Percentiles rank a stretch among this genome's conserved stretches.
Conservation (phyloP, 2,797 vertebrate genomes). For the Periophthalmus magnuspinnatus region DNA sequence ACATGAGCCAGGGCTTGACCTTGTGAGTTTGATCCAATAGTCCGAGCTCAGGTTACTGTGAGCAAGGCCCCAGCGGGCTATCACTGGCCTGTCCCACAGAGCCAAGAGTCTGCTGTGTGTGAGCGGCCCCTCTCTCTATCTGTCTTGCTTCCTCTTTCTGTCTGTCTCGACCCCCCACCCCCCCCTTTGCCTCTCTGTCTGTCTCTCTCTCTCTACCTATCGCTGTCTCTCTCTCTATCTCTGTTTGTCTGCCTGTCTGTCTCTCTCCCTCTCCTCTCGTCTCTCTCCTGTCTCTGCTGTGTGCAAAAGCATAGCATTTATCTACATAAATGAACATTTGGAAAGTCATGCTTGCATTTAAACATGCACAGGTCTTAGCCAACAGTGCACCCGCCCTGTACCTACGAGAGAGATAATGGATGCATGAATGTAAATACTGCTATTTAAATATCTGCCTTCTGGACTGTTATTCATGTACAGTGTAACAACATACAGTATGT, state of each 20-base stretch:
- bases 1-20: conserved; percentile 64
- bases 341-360: conserved; percentile 69
- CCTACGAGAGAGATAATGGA: conserved; percentile 73
- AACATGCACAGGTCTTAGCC: conserved; percentile 68
- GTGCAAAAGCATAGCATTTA: conserved; percentile 65
- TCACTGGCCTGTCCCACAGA: conserved; percentile 62
- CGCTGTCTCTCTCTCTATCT: background rate
- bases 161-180: background rate
- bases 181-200: background rate
- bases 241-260: conserved; percentile 13
- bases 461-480: conserved; percentile 80
- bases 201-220: background rate
- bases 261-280: background rate
- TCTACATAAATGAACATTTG: conserved; percentile 67
- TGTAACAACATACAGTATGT: conserved; percentile 74
- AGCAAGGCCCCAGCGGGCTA: conserved; percentile 60
- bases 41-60: conserved; percentile 71
- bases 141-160: background rate
- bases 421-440: conserved; percentile 94
- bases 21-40: conserved; percentile 67
- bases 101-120: conserved; percentile 43
- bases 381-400: conserved; percentile 68
- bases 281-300: conserved; percentile 33
- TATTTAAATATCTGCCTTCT: conserved; percentile 86
- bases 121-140: background rate